Evolutionary conservation across 2,888 invertebrate genomes (phyloP).

Genomic region (Bombylius major): DNA sequence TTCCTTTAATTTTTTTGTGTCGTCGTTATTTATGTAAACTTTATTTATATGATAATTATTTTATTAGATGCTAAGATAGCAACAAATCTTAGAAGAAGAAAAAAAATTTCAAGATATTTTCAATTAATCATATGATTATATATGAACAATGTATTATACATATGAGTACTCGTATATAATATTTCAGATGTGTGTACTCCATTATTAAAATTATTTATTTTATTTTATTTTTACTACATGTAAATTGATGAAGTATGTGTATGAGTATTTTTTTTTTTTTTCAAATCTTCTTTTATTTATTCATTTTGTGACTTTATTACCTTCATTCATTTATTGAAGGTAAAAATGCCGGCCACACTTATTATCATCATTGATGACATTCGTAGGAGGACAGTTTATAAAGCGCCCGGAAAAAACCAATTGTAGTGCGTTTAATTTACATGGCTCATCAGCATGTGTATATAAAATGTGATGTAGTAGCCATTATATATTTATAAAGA

Average conservation of each 20-base stretch:
- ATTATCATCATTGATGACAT: constrained; percentile 13
- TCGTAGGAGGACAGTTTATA: constrained; percentile 17
- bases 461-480: not conserved
- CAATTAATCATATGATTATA: not conserved
- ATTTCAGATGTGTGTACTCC: too few relatives aligned
- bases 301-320: not conserved
- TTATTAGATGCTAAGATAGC: too few relatives aligned
- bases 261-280: too few relatives aligned
- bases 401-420: constrained; percentile 37
- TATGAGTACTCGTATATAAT: too few relatives aligned
- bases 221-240: too few relatives aligned
- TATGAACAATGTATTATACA: too few relatives aligned
- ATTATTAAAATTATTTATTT: too few relatives aligned
- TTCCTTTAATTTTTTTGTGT: too few relatives aligned
- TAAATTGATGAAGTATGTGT: too few relatives aligned
- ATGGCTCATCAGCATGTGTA: constrained; percentile 1
- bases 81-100: not conserved
- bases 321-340: not conserved
- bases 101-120: not conserved
- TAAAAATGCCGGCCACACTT: constrained; percentile 5
- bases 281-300: not conserved
- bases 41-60: too few relatives aligned
- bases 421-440: constrained; percentile 34
- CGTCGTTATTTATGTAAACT: too few relatives aligned
- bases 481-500: too few relatives aligned